Evolutionary conservation across 2,113 vertebrate genomes (phyloP), one percentile per base, ranked within the genome.

Genomic region (Poeciliopsis occidentalis): DNA sequence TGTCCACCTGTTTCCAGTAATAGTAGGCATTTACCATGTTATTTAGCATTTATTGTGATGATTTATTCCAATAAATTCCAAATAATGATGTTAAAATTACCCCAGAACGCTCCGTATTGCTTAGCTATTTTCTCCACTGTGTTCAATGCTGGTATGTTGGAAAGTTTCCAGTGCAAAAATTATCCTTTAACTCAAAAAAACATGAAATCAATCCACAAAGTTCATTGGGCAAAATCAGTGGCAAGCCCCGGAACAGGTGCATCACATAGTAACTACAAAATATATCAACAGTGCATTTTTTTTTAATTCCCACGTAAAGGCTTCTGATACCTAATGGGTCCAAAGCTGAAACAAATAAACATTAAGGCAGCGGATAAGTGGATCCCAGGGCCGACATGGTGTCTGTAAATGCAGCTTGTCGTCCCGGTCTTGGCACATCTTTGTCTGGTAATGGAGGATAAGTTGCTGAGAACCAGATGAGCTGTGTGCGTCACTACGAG

Each of bases 381-480:
- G 15, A 77, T 19, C 31, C 37, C 31, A 4, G 37, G 67, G 47
- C 24, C 61, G 12, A 60, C 34, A 44, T 7, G 0, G 29, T 5
- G 5, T 51, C 15, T n/a, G 26, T 64, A 69, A 80, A 75, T 71
- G 64, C 32, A 31, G 57, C 54, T 70, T n/a, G 64, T 37, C 76
- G 76, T 30, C 71, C 54, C 30, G 1, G 31, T 63, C 10, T 67
- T 51, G 44, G 67, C 69, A 79, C 77, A 78, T 73, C 68, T 71
- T 10, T 63, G 34, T 72, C 71, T 82, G 57, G 80, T 78, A 79
- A 90, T 82, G 73, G 81, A 86, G 54, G 72, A 57, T 67, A 76
- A 34, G 63, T 39, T 67, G 71, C 12, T 19, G 60, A 77, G 67
- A 78, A 73, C 13, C 74, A 81, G 72, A 82, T 62, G 85, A 82